phyloP scores from a whole-genome alignment of 2,888 invertebrate genomes.

The Drosophila aldrichi region DNA sequence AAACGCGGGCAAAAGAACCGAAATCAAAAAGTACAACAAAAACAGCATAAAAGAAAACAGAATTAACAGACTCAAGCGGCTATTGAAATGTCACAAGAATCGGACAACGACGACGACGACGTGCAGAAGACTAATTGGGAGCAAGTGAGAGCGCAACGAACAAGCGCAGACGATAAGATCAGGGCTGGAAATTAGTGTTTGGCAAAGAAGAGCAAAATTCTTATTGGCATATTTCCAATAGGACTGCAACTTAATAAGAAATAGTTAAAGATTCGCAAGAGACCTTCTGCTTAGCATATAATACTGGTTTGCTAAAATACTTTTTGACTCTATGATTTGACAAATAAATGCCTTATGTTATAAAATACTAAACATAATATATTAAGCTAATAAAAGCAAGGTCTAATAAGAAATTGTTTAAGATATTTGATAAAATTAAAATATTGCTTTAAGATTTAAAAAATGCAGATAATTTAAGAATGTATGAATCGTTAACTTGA shows the following conservation, averaged over 20 bases:
- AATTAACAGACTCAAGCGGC: conserved; percentile 60
- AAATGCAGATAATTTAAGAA: too few species aligned
- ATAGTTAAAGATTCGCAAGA: neutral
- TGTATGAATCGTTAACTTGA: neutral
- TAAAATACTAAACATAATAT: neutral
- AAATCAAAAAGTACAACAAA: conserved; percentile 50
- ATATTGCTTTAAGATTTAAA: neutral
- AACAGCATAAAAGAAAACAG: conserved; percentile 17
- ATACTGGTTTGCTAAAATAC: neutral
- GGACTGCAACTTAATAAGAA: too few species aligned
- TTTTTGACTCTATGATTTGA: neutral
- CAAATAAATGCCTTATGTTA: neutral
- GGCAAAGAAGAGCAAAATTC: conserved; percentile 2
- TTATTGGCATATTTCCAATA: neutral
- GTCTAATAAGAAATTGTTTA: neutral
- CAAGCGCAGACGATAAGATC: conserved; percentile 24
- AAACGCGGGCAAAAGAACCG: conserved; percentile 38
- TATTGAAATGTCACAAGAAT: conserved; percentile 76
- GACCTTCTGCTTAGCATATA: neutral
- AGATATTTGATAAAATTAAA: neutral
- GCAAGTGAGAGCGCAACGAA: conserved; percentile 62
- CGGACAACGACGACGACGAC: conserved; percentile 24
- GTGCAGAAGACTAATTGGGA: conserved; percentile 64
- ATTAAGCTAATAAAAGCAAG: neutral
- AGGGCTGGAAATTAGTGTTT: conserved; percentile 37